Evolutionary conservation across 2,113 vertebrate species (phyloP), one percentile per base, ranked within the genome.

Genomic region (Cochlearius cochlearius): DNA sequence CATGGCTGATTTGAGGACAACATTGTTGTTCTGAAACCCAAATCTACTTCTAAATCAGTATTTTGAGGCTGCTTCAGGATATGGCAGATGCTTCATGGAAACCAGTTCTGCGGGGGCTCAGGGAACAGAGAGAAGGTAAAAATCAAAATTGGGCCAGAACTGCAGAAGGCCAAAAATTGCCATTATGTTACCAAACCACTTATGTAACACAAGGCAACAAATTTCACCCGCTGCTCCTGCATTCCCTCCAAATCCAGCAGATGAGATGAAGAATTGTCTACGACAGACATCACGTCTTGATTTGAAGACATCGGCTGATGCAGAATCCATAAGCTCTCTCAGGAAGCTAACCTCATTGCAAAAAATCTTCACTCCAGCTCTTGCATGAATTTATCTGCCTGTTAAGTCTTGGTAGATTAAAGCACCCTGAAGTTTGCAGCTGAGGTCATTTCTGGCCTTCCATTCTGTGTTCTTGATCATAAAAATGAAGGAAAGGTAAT

Each of bases 401-500:
- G 43, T 29, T 94, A 75, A 75, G 29, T 18, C 22, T n/a, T 64
- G 47, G 34, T 34, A 86, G 55, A 63, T 38, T n/a, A 77, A 91
- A 89, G 26, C 2, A 3, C 41, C 34, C 45, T 58, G 38, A 78
- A 87, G n/a, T 50, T 23, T 89, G 69, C 43, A 85, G 64, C 25
- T 91, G 66, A 71, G 47, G 47, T 83, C 0, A 81, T 73, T 91
- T 91, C 66, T 85, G 43, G 56, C 47, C 38, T 76, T 73, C 62
- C 72, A 56, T 49, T 52, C 69, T 43, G 43, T 71, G 45, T 23
- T 88, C n/a, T 50, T 79, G 80, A 66, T 50, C 58, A 36, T 74
- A 92, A 95, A 95, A 82, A 85, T 71, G 62, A 92, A 89, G 43
- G 58, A 89, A 94, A 72, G 27, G 47, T 55, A 82, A 82, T 58